Conservation (phyloP, 2,113 vertebrate genomes). For the Perca flavescens region DNA sequence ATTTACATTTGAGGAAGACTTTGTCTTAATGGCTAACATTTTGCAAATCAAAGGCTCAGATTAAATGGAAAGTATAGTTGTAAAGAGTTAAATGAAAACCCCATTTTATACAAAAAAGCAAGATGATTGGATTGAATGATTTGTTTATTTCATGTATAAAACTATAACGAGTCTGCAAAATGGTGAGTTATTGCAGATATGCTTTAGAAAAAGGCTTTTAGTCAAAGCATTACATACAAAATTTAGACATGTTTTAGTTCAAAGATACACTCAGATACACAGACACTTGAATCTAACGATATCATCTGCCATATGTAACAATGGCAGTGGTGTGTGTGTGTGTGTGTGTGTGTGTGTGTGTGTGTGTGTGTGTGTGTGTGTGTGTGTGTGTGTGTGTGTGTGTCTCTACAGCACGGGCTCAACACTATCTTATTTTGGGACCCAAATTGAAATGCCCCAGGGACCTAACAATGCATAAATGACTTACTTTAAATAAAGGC, state of each 20-base stretch:
- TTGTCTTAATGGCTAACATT: conserved; percentile 23
- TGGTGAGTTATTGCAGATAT: conserved; percentile 5
- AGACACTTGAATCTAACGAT: background rate
- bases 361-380: too few relatives aligned
- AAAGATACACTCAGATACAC: background rate
- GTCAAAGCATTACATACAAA: conserved; percentile 1
- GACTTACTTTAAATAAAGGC: background rate
- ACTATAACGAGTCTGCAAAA: conserved; percentile 18
- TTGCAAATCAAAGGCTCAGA: conserved; percentile 40
- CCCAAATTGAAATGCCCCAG: background rate
- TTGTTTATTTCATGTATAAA: conserved; percentile 42
- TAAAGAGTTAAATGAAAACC: conserved; percentile 50
- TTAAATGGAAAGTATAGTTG: conserved; percentile 35
- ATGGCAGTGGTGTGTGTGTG: too few relatives aligned
- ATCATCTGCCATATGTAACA: background rate
- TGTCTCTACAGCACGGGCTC: background rate
- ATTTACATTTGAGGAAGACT: conserved; percentile 20
- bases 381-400: too few relatives aligned
- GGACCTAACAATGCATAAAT: background rate
- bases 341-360: background rate
- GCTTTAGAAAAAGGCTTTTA: conserved; percentile 53
- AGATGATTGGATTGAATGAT: conserved; percentile 37
- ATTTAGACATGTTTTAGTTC: conserved; percentile 4
- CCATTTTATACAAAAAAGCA: conserved; percentile 37
- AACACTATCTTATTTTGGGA: background rate